phyloP scores from a whole-genome alignment of 2,797 vertebrate species.

The Lacerta viridis region DNA sequence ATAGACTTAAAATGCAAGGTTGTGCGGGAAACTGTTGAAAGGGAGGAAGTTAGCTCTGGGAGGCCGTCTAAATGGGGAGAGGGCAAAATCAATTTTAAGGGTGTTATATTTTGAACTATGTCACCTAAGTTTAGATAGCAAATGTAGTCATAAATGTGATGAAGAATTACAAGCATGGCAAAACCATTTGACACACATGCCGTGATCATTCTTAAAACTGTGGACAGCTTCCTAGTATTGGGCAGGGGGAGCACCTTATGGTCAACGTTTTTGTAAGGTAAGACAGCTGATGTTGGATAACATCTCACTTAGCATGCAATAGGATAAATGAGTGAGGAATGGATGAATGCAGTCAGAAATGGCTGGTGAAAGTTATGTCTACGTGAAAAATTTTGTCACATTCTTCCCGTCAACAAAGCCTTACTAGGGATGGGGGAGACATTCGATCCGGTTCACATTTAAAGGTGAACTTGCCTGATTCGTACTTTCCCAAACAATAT shows the following conservation, averaged over 20 bases:
- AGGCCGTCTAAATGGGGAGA: slow-evolving; percentile 24
- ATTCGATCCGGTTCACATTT: too few relatives aligned
- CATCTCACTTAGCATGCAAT: background rate
- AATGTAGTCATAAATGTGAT: slow-evolving; percentile 35
- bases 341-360: background rate
- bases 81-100: slow-evolving; percentile 65
- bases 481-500: too few relatives aligned
- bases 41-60: slow-evolving; percentile 5
- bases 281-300: rapidly evolving
- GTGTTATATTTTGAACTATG: slow-evolving; percentile 51
- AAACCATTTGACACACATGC: slow-evolving; percentile 11
- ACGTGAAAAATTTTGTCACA: background rate
- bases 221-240: slow-evolving; percentile 18
- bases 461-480: too few relatives aligned
- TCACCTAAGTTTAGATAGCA: slow-evolving; percentile 45
- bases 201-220: background rate
- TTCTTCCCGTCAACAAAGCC: background rate
- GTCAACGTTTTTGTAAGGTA: background rate
- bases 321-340: background rate
- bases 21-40: background rate
- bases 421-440: too few relatives aligned
- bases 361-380: background rate
- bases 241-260: background rate
- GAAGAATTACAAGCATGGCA: slow-evolving; percentile 43
- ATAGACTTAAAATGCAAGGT: too few relatives aligned